Percentiles rank a stretch among this genome's conserved stretches.
Evolutionary conservation across 2,797 vertebrate species (phyloP).

Genomic region (Pseudocheirus occidentalis): DNA sequence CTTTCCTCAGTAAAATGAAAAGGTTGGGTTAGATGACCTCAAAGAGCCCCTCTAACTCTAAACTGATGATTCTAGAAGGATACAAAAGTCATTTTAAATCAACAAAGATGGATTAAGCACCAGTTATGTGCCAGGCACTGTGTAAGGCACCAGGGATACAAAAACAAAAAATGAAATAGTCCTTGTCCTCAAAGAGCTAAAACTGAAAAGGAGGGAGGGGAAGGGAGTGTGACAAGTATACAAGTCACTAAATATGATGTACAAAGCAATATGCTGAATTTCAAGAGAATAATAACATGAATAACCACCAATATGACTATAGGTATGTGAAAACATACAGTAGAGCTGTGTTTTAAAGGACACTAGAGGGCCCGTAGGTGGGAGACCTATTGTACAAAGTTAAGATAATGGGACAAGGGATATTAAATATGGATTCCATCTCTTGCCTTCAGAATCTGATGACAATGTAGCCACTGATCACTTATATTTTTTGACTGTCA

Average conservation of each 20-base stretch:
- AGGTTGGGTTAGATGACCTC: neutral
- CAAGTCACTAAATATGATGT: neutral
- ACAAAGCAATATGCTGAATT: neutral
- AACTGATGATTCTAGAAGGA: neutral
- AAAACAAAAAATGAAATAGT: neutral
- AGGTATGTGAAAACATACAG: neutral
- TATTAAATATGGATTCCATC: neutral
- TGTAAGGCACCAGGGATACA: neutral
- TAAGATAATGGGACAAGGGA: neutral
- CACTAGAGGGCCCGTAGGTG: neutral
- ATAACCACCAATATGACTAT: neutral
- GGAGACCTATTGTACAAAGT: neutral
- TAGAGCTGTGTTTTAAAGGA: neutral
- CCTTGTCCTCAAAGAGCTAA: neutral
- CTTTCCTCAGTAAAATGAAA: neutral
- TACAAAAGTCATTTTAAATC: neutral
- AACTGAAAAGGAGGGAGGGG: neutral
- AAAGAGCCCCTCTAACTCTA: neutral
- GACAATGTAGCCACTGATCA: neutral
- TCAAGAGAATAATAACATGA: neutral
- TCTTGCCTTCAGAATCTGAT: neutral
- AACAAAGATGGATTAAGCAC: neutral
- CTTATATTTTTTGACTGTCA: neutral
- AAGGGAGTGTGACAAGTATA: neutral
- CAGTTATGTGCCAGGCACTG: neutral